Evolutionary conservation across 92 coral and sea anemone genomes (phyloP), one percentile per base, ranked within the genome.

Genomic region (Micromussa lordhowensis): DNA sequence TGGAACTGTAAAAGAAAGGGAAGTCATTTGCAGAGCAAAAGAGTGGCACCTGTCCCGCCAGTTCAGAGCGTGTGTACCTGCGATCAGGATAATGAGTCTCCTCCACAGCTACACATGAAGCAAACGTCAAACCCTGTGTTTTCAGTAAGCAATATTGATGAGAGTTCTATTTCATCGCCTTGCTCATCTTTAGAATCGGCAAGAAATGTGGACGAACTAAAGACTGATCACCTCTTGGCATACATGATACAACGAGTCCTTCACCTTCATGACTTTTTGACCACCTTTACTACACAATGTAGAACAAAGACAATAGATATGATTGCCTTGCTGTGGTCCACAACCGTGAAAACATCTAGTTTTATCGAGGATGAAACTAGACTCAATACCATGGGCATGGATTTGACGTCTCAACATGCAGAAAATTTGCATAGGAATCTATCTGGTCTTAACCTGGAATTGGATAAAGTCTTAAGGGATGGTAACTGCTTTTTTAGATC

Each of bases 401-500:
- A 75, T 49, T 84, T 89, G 36, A 81, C 78, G 22, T 54, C 68
- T 16, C 88, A 85, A n/a, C 89, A 93, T 61, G 26, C 31, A 5
- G 94, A 95, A 18, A 79, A 88, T 22, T 59, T 92, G 38, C 34
- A 61, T 22, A 70, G 89, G 48, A 95, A 93, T 36, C 93, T 95
- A 4, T 82, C 95, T 26, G 90, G 91, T 1, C 79, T 93, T 82
- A 92, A 93, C 75, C 88, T 95, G 79, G 88, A 81, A 79, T 30
- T 85, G 63, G 90, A 92, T 68, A 84, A 78, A 70, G 87, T 88
- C 26, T 17, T 80, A 1, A 88, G 79, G 7, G 98, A 95, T 71
- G 98, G 95, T 0, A 91, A 95, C 80, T 92, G 95, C 36, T 88
- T 90, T 79, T 92, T 93, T 80, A 54, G 85, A n/a, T 66, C 93